Percentiles rank a stretch among this genome's conserved stretches.
phyloP scores from a whole-genome alignment of 1,140 invertebrate genomes.

The Eriocheir sinensis region DNA sequence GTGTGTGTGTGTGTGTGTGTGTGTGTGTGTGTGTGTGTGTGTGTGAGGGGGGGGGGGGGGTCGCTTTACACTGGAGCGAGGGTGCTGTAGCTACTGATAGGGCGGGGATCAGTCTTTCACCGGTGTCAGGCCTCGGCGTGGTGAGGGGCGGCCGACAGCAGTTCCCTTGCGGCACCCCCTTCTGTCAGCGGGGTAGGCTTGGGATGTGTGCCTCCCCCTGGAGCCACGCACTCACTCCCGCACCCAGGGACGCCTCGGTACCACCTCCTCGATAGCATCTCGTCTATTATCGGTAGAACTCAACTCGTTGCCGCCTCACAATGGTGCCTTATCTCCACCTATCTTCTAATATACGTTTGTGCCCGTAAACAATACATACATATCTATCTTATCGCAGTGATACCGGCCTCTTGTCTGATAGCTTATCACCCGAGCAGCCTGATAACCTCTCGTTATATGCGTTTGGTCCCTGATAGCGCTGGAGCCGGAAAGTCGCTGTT shows the following conservation, averaged over 20 bases:
- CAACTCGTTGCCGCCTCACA: not conserved
- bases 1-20: too few relatives aligned
- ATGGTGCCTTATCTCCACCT: not conserved
- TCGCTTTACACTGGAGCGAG: not conserved
- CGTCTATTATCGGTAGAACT: not conserved
- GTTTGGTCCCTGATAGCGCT: not conserved
- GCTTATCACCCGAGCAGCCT: not conserved
- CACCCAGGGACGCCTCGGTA: not conserved
- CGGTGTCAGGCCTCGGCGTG: not conserved
- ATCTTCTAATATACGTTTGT: constrained; percentile 15
- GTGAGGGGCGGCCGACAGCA: too few relatives aligned
- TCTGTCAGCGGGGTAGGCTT: not conserved
- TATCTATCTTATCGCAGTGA: not conserved
- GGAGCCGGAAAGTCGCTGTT: constrained; percentile 4
- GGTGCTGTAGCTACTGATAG: not conserved
- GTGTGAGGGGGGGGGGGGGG: too few relatives aligned
- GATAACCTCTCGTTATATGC: not conserved
- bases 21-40: not conserved
- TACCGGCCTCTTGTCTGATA: not conserved
- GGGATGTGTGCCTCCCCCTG: not conserved
- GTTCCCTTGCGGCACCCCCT: not conserved
- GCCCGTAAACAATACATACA: constrained; percentile 14
- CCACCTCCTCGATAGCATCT: not conserved
- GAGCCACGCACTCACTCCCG: not conserved
- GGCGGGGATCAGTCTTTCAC: not conserved